Conservation (phyloP, 2,113 vertebrate genomes). For the Pitta sordida region DNA sequence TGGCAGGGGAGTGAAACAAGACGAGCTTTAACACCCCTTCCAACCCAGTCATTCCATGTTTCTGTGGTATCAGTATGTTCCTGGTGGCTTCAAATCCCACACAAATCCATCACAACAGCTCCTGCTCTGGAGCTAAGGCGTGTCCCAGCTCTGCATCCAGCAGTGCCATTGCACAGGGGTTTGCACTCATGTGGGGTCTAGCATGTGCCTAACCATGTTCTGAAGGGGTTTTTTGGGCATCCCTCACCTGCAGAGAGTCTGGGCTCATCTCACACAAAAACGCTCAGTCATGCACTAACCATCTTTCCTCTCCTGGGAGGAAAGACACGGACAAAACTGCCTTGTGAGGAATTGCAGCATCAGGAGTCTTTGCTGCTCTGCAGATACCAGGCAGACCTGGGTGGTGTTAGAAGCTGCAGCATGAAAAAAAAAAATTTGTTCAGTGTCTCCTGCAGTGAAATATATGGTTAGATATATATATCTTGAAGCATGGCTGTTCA, state of each 20-base stretch:
- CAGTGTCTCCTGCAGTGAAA: neutral
- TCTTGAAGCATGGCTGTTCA: neutral
- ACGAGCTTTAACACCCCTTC: neutral
- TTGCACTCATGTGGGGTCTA: neutral
- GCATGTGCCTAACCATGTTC: accelerated
- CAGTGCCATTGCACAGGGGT: neutral
- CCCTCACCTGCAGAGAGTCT: neutral
- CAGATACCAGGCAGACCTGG: neutral
- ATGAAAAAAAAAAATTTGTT: neutral
- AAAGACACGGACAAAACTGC: neutral
- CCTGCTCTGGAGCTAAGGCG: neutral
- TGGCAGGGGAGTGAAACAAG: no score
- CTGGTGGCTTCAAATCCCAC: neutral
- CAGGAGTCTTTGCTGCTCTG: neutral
- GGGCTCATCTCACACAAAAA: neutral
- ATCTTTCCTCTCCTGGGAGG: neutral
- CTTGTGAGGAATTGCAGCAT: neutral
- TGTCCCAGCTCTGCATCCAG: neutral
- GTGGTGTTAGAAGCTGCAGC: neutral
- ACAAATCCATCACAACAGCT: accelerated
- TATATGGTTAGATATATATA: neutral
- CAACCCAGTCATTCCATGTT: neutral
- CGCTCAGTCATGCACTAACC: neutral
- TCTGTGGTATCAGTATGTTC: neutral
- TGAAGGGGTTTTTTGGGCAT: neutral